These are phyloP conservation scores for Dilophus febrilis DNA, from an alignment of 2,888 invertebrate genomes.

Conservation along the genomic window DNA sequence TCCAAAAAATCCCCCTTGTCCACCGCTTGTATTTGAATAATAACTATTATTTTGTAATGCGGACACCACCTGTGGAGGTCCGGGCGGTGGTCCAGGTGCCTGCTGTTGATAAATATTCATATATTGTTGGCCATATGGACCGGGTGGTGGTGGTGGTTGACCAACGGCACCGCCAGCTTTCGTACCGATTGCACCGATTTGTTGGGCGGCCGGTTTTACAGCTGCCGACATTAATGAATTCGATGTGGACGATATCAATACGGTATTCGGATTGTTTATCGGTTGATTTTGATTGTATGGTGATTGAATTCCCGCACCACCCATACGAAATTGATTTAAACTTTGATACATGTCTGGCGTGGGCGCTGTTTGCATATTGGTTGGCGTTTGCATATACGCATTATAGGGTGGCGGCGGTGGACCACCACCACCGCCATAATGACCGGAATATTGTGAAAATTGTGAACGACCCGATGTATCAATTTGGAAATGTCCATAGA, in stretches of 20 bases:
- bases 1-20: constrained; percentile 27
- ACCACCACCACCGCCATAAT: constrained; percentile 32
- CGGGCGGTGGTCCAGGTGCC: constrained; percentile 20
- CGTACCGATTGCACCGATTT: constrained; percentile 65
- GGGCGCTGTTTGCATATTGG: constrained; percentile 40
- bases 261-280: constrained; percentile 67
- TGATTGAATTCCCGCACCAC: constrained; percentile 32
- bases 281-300: constrained; percentile 66
- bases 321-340: constrained; percentile 42
- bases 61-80: constrained; percentile 7
- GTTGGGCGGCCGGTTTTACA: constrained; percentile 65
- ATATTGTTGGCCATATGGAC: constrained; percentile 23
- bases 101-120: constrained; percentile 30
- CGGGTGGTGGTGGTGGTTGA: constrained; percentile 16
- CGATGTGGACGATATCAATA: constrained; percentile 73
- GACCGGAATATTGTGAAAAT: constrained; percentile 62
- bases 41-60: constrained; percentile 26
- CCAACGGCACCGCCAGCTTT: constrained; percentile 22
- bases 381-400: constrained; percentile 43
- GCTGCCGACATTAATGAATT: constrained; percentile 80
- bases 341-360: constrained; percentile 56
- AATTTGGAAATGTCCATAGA: constrained; percentile 70
- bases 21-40: constrained; percentile 29
- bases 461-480: constrained; percentile 58
- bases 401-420: constrained; percentile 41